Evolutionary conservation across 2,113 vertebrate genomes (phyloP).

Genomic region (Plectropomus leopardus): DNA sequence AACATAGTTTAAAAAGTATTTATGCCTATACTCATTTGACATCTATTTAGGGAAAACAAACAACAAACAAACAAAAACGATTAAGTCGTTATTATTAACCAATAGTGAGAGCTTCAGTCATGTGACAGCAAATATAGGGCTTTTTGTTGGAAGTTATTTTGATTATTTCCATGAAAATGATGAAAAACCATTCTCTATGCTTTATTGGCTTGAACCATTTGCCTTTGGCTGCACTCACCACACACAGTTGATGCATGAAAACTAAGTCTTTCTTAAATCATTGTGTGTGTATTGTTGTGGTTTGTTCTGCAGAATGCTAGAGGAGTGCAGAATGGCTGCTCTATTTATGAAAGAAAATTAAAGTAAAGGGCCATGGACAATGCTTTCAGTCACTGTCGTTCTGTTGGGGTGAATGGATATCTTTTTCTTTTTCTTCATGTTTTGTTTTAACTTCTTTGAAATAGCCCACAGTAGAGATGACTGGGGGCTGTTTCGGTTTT

Average conservation of each 20-base stretch:
- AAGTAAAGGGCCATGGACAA: background rate
- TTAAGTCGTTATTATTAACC: constrained; percentile 8
- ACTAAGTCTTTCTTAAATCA: background rate
- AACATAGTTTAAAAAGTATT: background rate
- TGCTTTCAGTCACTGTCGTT: background rate
- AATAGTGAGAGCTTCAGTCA: background rate
- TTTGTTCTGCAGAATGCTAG: background rate
- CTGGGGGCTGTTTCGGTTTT: too few species aligned
- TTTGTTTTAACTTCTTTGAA: background rate
- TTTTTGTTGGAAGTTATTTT: background rate
- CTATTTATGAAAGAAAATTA: background rate
- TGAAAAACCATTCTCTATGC: background rate
- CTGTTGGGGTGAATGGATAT: background rate
- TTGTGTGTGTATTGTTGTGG: background rate
- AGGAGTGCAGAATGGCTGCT: background rate
- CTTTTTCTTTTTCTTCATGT: background rate
- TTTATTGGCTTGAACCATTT: background rate
- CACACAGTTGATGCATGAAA: background rate
- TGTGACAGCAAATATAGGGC: background rate
- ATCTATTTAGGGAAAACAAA: constrained; percentile 1
- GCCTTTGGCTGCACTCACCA: constrained; percentile 10
- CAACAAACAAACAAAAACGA: background rate
- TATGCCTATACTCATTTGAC: background rate
- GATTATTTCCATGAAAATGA: constrained; percentile 2
- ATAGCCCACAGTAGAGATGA: background rate